A percentile compares a stretch with the other conserved stretches of the same genome.
Evolutionary conservation across 2,113 vertebrate species (phyloP).

Genomic region (Anolis carolinensis): DNA sequence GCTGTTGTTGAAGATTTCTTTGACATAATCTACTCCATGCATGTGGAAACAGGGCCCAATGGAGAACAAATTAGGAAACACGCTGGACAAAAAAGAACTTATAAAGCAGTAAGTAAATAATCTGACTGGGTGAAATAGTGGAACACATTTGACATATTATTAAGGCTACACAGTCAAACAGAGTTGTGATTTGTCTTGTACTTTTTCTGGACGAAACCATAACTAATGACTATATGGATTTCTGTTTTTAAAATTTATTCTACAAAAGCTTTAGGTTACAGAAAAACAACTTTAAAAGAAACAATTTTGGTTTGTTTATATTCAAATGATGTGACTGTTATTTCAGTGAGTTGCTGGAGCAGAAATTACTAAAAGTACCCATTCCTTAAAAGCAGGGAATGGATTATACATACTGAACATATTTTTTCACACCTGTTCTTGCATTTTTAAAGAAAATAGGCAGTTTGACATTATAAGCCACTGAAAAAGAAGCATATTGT

Average conservation of each 20-base stretch:
- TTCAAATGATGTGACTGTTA: not conserved
- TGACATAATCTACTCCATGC: slow-evolving; percentile 89
- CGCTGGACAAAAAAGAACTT: slow-evolving; percentile 86
- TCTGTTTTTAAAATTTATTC: not conserved
- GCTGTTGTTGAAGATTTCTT: slow-evolving; percentile 88
- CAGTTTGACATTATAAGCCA: not conserved
- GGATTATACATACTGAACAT: not conserved
- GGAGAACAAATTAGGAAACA: slow-evolving; percentile 87
- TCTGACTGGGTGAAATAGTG: not conserved
- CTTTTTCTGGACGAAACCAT: not conserved
- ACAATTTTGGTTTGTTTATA: not conserved
- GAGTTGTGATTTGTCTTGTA: not conserved
- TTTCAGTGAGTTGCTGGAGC: not conserved
- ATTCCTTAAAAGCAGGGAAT: not conserved
- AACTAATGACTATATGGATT: not conserved
- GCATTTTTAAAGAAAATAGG: not conserved
- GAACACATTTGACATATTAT: slow-evolving; percentile 15
- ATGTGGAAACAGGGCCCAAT: slow-evolving; percentile 86
- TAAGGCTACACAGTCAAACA: not conserved
- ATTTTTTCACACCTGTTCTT: not conserved
- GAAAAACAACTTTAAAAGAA: not conserved
- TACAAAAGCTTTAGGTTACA: not conserved
- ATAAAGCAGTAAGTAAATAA: slow-evolving; percentile 84
- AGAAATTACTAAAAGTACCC: not conserved
- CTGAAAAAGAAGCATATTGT: not conserved